phyloP scores from a whole-genome alignment of 2,797 vertebrate species.

The Coracias cyanogaster region DNA sequence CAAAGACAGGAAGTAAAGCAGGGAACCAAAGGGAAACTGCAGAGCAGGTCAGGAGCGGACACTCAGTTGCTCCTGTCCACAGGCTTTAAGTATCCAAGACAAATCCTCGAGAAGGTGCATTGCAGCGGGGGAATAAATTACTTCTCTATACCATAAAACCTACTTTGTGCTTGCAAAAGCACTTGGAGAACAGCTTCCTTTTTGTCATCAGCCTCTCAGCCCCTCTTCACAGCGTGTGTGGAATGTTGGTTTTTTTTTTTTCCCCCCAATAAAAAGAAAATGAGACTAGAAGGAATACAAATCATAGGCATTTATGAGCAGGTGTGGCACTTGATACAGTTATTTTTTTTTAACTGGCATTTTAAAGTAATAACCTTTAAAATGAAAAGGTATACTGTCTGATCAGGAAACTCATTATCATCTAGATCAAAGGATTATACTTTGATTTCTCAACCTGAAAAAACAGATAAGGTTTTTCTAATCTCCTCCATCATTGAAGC shows the following conservation, averaged over 20 bases:
- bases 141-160: background rate
- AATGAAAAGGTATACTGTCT: background rate
- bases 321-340: background rate
- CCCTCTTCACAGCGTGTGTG: background rate
- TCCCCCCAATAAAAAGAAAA: background rate
- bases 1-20: background rate
- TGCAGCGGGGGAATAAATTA: background rate
- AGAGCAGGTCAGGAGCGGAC: accelerated
- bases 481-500: background rate
- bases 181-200: background rate
- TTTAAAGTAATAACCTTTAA: background rate
- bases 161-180: background rate
- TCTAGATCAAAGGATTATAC: background rate
- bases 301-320: background rate
- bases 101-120: background rate
- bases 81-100: background rate
- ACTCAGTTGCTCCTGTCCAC: background rate
- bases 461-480: background rate
- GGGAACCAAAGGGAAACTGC: background rate
- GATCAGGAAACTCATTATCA: background rate
- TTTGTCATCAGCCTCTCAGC: background rate
- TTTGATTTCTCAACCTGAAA: background rate
- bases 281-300: background rate
- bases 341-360: background rate
- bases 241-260: background rate